Percentiles rank a stretch among this genome's conserved stretches.
Evolutionary conservation across 2,113 vertebrate species (phyloP).

Genomic region (Opisthocomus hoazin): DNA sequence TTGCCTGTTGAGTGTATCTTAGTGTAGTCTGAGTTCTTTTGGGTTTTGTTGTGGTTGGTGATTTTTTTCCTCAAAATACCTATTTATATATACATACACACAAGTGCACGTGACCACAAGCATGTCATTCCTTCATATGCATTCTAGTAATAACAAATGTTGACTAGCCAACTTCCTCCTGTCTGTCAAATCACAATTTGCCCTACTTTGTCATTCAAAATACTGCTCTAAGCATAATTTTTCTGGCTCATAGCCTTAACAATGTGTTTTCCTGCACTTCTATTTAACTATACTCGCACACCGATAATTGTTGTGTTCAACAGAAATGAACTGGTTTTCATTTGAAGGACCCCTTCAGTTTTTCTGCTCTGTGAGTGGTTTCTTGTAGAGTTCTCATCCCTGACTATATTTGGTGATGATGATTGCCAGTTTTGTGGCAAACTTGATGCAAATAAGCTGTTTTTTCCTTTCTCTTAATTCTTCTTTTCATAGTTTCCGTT

Average conservation of each 20-base stretch:
- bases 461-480: background rate
- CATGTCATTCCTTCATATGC: background rate
- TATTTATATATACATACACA: background rate
- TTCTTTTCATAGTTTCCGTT: background rate
- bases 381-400: background rate
- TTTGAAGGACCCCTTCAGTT: background rate
- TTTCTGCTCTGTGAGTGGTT: background rate
- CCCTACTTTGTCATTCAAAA: background rate
- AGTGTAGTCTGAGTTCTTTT: background rate
- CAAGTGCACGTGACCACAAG: background rate
- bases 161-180: background rate
- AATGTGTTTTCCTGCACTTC: background rate
- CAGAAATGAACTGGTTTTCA: background rate
- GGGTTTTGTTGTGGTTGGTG: fast-evolving
- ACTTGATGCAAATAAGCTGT: background rate
- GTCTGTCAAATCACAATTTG: background rate
- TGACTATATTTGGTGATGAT: background rate
- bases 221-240: background rate
- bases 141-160: background rate
- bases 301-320: background rate
- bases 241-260: background rate
- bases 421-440: background rate
- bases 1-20: background rate
- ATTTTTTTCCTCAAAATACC: background rate
- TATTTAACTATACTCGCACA: background rate